Conservation (phyloP, 2,797 vertebrate species). For the Propithecus deckenii region DNA sequence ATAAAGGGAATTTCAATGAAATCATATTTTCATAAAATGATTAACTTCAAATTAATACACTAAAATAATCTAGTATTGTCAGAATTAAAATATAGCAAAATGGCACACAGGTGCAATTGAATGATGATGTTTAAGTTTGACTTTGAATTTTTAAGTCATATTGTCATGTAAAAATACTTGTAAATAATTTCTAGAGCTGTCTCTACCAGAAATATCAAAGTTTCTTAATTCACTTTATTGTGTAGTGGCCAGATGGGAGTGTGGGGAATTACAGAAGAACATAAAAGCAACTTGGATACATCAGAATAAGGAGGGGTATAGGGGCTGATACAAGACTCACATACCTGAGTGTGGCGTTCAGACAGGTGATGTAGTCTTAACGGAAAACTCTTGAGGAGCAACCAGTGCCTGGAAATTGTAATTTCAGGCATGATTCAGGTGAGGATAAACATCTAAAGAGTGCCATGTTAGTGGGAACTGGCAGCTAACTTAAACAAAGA, state of each 20-base stretch:
- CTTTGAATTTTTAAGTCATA: not conserved
- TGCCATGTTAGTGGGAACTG: not conserved
- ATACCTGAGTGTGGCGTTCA: not conserved
- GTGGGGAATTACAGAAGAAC: not conserved
- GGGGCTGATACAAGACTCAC: not conserved
- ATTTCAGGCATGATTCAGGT: not conserved
- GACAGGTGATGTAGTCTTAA: not conserved
- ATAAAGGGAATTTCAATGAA: not conserved
- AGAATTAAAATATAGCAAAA: not conserved
- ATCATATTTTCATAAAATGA: not conserved
- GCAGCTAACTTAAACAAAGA: not conserved
- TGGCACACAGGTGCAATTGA: not conserved
- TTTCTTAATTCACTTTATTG: not conserved
- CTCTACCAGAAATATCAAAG: not conserved
- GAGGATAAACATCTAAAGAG: not conserved
- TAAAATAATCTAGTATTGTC: not conserved
- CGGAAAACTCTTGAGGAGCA: not conserved
- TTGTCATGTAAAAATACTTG: not conserved
- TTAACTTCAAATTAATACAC: slow-evolving; percentile 13
- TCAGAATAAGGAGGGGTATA: not conserved
- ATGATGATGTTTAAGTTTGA: not conserved
- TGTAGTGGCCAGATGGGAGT: not conserved
- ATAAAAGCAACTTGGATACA: not conserved
- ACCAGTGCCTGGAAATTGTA: not conserved
- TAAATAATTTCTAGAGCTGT: not conserved